Conservation (phyloP, 2,797 vertebrate genomes). For the Melopsittacus undulatus region DNA sequence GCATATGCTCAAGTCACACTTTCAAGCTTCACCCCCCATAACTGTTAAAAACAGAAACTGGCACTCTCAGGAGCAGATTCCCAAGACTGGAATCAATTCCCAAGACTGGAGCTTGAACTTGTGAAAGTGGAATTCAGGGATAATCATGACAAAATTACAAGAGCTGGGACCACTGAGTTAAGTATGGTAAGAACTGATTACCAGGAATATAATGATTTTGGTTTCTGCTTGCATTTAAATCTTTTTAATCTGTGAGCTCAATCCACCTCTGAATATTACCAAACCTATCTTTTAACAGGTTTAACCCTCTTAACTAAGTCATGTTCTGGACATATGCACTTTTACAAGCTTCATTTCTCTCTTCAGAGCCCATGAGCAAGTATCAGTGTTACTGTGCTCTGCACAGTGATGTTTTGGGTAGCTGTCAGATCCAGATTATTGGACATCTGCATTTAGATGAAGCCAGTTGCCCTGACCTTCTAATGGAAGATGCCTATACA, state of each 20-base stretch:
- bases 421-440: neutral
- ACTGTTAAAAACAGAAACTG: conserved; percentile 59
- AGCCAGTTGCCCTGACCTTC: neutral
- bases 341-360: neutral
- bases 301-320: neutral
- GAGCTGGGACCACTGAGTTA: neutral
- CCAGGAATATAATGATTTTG: neutral
- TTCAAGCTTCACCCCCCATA: conserved; percentile 33
- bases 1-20: conserved; percentile 48
- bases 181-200: neutral
- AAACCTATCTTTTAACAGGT: neutral
- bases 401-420: neutral
- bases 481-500: neutral
- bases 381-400: neutral
- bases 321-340: neutral
- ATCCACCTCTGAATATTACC: neutral
- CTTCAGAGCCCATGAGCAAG: neutral
- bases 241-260: neutral
- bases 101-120: neutral
- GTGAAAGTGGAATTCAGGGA: conserved; percentile 11
- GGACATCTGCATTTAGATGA: neutral
- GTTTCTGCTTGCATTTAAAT: neutral
- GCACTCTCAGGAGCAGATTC: neutral
- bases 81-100: neutral
- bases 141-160: neutral